Base-by-base conservation (phyloP, 1,140 invertebrate genomes). In the Steinernema khuongi region DNA sequence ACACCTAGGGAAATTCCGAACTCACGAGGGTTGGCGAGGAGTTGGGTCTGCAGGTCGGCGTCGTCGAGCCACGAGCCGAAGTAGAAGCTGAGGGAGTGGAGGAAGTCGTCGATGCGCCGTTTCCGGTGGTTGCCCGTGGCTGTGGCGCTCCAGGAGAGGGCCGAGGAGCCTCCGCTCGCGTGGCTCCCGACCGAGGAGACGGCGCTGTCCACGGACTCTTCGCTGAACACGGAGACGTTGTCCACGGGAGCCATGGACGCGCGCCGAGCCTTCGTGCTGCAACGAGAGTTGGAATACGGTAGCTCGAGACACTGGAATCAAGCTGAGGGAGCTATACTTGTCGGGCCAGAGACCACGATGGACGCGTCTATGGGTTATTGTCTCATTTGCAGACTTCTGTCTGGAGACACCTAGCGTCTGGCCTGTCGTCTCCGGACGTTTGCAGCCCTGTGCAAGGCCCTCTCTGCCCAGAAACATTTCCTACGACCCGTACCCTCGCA, bases 21-120 rank as follows among this genome's bases (percentile, higher is more conserved):
- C 50, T 60, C 22, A 60, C 50, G 50, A 14, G 50, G 50, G 19
- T 60, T 60, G 14, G 50, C 50, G 7, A 60, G 50, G 14, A 60
- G 50, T 22, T 60, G 50, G 14, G 50, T 60, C 50, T 60, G 50
- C 11, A 60, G 19, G 22, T 60, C 50, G 11, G 26, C 4, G 50
- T 60, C 50, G 50, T 60, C 50, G 22, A 60, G 50, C 50, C 50
- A 60, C 50, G 50, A 60, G 50, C 50, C 26, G 50, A 60, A 60
- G 50, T 60, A 60, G 50, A 60, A 60, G 11, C 4, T 14, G 7
- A 60, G 50, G 11, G 50, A 60, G 50, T 60, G 50, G 19, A 60
- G 50, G 50, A n/a, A 60, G 11, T 7, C 50, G 50, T 60, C 50
- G 50, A 60, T 60, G 14, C 19, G 14, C 11, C 19, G 50, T 22